Percentiles rank a stretch among this genome's conserved stretches.
Evolutionary conservation across 2,797 vertebrate species (phyloP).

Genomic region (Cryptoblepharus egeriae): DNA sequence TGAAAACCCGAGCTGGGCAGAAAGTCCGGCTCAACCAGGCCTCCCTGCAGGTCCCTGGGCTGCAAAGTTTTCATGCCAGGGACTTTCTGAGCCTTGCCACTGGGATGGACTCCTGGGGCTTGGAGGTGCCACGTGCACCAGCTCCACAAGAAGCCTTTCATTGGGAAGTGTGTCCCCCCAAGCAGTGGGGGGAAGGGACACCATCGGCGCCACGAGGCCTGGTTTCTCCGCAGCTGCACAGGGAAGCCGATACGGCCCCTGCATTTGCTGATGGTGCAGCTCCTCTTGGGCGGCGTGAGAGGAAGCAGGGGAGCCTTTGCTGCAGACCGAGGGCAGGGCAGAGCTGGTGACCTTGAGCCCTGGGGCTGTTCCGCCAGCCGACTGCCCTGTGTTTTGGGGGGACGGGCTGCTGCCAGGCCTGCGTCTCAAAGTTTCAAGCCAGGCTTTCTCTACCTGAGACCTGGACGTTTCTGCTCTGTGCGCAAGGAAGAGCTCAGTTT

Average conservation of each 20-base stretch:
- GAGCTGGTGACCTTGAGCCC: not conserved
- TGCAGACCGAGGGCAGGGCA: not conserved
- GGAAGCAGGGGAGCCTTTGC: not conserved
- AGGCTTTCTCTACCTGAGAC: too few relatives aligned
- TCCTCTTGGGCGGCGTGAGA: not conserved
- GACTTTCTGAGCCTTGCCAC: too few relatives aligned
- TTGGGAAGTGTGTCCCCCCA: not conserved
- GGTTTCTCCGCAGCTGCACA: not conserved
- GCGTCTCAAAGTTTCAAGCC: fast-evolving
- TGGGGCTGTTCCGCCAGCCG: too few relatives aligned
- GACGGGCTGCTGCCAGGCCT: not conserved
- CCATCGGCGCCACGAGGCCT: not conserved
- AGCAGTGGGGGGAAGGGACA: too few relatives aligned
- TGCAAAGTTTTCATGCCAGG: not conserved
- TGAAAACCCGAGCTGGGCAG: not conserved
- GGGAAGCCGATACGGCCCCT: not conserved
- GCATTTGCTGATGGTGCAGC: not conserved
- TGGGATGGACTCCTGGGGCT: not conserved
- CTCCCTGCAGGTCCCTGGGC: not conserved
- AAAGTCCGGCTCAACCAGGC: not conserved
- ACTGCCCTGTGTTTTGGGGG: too few relatives aligned
- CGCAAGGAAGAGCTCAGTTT: not conserved
- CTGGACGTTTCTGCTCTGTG: too few relatives aligned
- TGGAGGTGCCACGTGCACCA: not conserved
- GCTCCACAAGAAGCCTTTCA: too few relatives aligned